A percentile compares a stretch with the other conserved stretches of the same genome.
Evolutionary conservation across 2,888 invertebrate genomes (phyloP).

Genomic region (Ptychoptera contaminata): DNA sequence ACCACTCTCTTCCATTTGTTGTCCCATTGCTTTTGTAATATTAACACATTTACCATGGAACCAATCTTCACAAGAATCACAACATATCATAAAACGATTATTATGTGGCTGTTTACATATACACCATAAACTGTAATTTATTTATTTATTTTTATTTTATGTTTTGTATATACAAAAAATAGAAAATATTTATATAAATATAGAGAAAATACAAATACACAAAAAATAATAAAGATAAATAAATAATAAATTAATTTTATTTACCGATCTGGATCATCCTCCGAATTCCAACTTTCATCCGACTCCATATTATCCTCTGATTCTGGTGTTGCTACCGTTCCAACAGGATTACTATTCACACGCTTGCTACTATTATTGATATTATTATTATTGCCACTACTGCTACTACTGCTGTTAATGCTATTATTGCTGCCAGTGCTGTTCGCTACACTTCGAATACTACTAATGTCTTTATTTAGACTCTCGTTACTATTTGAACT

Average conservation of each 20-base stretch:
- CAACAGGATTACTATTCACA: neutral
- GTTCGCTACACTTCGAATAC: no score
- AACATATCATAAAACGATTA: conserved; percentile 94
- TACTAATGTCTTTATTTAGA: no score
- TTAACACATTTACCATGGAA: conserved; percentile 96
- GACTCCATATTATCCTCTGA: conserved; percentile 35
- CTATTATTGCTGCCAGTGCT: no score
- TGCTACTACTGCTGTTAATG: no score
- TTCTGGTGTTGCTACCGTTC: neutral
- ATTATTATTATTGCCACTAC: no score
- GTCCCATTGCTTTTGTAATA: conserved; percentile 78
- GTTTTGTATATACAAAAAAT: neutral
- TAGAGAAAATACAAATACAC: conserved; percentile 2
- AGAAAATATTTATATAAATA: neutral
- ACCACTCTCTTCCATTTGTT: conserved; percentile 79
- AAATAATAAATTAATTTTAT: neutral
- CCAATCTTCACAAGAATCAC: conserved; percentile 93
- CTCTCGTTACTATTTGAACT: no score
- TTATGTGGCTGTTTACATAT: conserved; percentile 90
- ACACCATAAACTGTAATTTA: conserved; percentile 62
- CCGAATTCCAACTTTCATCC: conserved; percentile 58
- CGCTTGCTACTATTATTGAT: no score
- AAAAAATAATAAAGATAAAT: neutral
- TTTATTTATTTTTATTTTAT: neutral
- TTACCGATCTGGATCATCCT: conserved; percentile 77